Evolutionary conservation across 1,140 invertebrate species (phyloP).

Genomic region (Whitmania pigra): DNA sequence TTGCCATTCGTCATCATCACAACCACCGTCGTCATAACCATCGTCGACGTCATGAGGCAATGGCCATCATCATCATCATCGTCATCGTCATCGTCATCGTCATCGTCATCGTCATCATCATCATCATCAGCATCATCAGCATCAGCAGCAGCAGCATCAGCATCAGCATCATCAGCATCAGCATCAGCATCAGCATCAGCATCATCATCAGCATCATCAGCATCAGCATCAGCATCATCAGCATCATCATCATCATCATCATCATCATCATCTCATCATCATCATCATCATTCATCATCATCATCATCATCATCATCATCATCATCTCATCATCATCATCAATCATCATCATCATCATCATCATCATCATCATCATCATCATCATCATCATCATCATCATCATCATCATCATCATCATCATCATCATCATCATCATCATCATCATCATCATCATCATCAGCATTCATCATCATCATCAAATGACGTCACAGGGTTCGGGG

Average conservation of each 20-base stretch:
- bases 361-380: constrained; percentile 13
- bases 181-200: constrained; percentile 7
- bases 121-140: too few relatives aligned
- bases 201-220: constrained; percentile 1
- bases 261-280: neutral
- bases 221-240: neutral
- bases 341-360: constrained; percentile 7
- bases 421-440: constrained; percentile 12
- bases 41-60: too few relatives aligned
- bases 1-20: neutral
- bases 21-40: neutral
- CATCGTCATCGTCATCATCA: too few relatives aligned
- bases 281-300: neutral
- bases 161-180: neutral
- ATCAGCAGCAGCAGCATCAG: too few relatives aligned
- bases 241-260: neutral
- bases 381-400: constrained; percentile 5
- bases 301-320: constrained; percentile 11
- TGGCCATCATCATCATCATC: constrained; percentile 2
- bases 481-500: too few relatives aligned
- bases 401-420: neutral
- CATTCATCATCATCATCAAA: neutral
- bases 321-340: constrained; percentile 11
- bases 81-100: neutral
- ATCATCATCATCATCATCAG: neutral